These are phyloP conservation scores for Galagoides demidoff DNA, from an alignment of 2,797 vertebrate genomes.

Conservation along the genomic window DNA sequence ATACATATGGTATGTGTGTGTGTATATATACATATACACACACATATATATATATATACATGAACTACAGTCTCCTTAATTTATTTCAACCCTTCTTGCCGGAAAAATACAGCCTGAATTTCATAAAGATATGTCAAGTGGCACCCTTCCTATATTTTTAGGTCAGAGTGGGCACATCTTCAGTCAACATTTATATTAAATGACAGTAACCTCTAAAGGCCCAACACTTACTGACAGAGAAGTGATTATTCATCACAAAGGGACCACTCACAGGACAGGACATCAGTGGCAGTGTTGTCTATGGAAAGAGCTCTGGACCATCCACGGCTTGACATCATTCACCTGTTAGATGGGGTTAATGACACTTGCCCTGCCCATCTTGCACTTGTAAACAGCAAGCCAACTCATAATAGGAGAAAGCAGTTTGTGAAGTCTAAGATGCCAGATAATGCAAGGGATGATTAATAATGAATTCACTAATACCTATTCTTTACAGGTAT, in stretches of 20 bases:
- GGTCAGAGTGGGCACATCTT: neutral
- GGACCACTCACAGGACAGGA: neutral
- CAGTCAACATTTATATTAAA: neutral
- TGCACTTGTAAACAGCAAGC: neutral
- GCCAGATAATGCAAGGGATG: neutral
- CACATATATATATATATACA: too few relatives aligned
- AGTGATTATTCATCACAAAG: constrained; percentile 3
- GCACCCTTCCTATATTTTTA: neutral
- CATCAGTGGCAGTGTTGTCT: neutral
- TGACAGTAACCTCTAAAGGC: neutral
- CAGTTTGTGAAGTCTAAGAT: neutral
- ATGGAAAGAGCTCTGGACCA: neutral
- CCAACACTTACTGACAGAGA: neutral
- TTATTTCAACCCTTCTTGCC: neutral
- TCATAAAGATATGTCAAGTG: neutral
- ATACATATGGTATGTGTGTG: neutral
- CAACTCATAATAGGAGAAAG: neutral
- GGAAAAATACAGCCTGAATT: constrained; percentile 44
- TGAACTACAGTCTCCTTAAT: neutral
- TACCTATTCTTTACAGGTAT: neutral
- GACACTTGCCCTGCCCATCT: neutral
- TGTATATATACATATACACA: too few relatives aligned
- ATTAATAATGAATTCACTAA: constrained; percentile 33
- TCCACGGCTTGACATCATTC: neutral
- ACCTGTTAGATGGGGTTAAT: constrained; percentile 18